Conservation (phyloP, 1,140 invertebrate genomes). For the Bombus soroeensis region DNA sequence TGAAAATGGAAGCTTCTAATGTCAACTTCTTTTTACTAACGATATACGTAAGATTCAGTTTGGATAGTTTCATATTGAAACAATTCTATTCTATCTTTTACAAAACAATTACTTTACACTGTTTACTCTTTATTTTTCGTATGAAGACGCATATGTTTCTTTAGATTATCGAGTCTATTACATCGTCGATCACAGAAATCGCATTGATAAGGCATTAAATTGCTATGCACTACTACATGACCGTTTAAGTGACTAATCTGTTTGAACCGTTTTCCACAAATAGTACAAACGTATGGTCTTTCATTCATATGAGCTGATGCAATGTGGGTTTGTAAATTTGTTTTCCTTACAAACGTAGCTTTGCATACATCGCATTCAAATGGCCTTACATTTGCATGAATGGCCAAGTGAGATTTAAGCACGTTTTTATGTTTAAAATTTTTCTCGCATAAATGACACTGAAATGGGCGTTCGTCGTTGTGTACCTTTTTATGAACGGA, state of each 20-base stretch:
- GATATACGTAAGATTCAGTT: not conserved
- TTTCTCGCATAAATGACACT: slow-evolving; percentile 84
- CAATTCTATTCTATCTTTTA: not conserved
- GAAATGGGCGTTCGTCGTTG: slow-evolving; percentile 88
- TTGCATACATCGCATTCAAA: slow-evolving; percentile 78
- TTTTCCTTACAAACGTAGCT: slow-evolving; percentile 75
- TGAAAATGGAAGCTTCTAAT: not conserved
- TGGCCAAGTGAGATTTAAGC: slow-evolving; percentile 73
- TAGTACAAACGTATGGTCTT: slow-evolving; percentile 81
- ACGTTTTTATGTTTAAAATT: slow-evolving; percentile 80
- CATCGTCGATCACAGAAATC: slow-evolving; percentile 74
- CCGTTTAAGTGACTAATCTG: slow-evolving; percentile 76
- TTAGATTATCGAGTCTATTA: slow-evolving; percentile 75
- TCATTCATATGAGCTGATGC: slow-evolving; percentile 80
- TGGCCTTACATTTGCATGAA: slow-evolving; percentile 75
- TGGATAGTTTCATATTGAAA: not conserved
- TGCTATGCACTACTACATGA: slow-evolving; percentile 76
- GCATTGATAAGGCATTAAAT: slow-evolving; percentile 76
- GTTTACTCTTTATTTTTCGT: slow-evolving; percentile 68
- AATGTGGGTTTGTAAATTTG: slow-evolving; percentile 76
- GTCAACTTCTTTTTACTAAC: not conserved
- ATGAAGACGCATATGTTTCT: slow-evolving; percentile 76
- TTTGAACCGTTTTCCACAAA: slow-evolving; percentile 82
- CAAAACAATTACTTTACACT: not conserved
- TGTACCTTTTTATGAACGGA: slow-evolving; percentile 85